Evolutionary conservation across 2,113 vertebrate genomes (phyloP), one percentile per base, ranked within the genome.

Genomic region (Potamarius usumacintae): DNA sequence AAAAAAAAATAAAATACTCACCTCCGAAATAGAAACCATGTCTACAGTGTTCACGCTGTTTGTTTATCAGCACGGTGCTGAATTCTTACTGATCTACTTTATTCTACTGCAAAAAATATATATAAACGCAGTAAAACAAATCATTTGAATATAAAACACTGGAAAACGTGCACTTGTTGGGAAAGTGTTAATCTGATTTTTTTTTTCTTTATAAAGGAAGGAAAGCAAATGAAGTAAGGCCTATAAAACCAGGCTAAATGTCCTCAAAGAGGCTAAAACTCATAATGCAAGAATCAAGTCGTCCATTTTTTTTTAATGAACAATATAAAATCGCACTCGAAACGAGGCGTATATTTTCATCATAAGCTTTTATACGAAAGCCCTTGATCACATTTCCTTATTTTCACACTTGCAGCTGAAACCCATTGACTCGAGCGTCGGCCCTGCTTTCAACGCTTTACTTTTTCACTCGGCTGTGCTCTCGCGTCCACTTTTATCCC

Each of bases 391-490:
- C 57, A 22, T 7, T 22, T 58, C 48, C 30, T 18, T 27, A 55
- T 48, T 30, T 48, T 42, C 60, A 48, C 22, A 48, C 10, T 52
- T 12, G 69, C 86, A 83, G 67, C 57, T 53, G 80, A 53, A 81
- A 86, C 63, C 69, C 22, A 60, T 76, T 18, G n/a, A 69, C 9
- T 18, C 17, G 60, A 18, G 57, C 7, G 12, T 17, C 67, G 57
- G 80, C 80, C 86, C 27, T 60, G 57, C 52, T 87, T 83, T 83
- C 48, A 27, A 83, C 80, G n/a, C 69, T 34, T 74, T 27, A n/a
- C 42, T 17, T 11, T 22, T 62, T 74, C 11, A 2, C 58, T 78
- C 71, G 30, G 17, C 57, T 12, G 57, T 62, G 57, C 6, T 2
- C 42, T 50, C 52, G 18, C 42, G 25, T 15, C 53, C 60, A 18